These are phyloP conservation scores for Morinoia aosen DNA, from an alignment of 2,888 invertebrate species.

Conservation along the genomic window DNA sequence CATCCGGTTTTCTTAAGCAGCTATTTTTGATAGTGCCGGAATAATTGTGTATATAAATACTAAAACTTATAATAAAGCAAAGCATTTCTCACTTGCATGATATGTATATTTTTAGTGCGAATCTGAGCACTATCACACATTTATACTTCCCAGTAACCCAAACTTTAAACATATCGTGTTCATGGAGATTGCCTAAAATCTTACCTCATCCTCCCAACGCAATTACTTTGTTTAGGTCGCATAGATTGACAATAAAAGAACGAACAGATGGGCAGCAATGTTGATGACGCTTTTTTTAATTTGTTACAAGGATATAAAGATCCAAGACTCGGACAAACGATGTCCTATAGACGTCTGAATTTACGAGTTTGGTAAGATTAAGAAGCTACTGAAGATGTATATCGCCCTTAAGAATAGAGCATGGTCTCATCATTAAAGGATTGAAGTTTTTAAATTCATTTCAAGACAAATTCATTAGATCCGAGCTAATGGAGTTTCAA, in stretches of 20 bases:
- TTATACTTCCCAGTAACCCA: not conserved
- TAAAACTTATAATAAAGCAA: no score
- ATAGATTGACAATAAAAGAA: not conserved
- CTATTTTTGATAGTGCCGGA: no score
- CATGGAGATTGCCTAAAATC: not conserved
- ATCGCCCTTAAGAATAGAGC: not conserved
- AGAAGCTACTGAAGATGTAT: not conserved
- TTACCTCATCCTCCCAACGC: not conserved
- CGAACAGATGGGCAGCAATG: not conserved
- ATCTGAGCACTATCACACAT: not conserved
- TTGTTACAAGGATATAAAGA: not conserved
- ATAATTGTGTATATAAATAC: no score
- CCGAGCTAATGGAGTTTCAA: not conserved
- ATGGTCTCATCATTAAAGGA: not conserved
- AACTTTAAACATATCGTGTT: not conserved
- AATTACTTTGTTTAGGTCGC: not conserved
- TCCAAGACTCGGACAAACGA: not conserved
- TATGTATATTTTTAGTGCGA: not conserved
- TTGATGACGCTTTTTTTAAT: not conserved
- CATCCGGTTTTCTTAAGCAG: no score
- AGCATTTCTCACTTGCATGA: no score
- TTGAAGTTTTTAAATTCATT: not conserved
- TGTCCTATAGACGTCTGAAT: not conserved
- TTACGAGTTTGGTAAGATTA: not conserved
- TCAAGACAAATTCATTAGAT: not conserved